A percentile compares a stretch with the other conserved stretches of the same genome.
Conservation (phyloP, 2,888 invertebrate genomes). For the Tetragnatha montana region DNA sequence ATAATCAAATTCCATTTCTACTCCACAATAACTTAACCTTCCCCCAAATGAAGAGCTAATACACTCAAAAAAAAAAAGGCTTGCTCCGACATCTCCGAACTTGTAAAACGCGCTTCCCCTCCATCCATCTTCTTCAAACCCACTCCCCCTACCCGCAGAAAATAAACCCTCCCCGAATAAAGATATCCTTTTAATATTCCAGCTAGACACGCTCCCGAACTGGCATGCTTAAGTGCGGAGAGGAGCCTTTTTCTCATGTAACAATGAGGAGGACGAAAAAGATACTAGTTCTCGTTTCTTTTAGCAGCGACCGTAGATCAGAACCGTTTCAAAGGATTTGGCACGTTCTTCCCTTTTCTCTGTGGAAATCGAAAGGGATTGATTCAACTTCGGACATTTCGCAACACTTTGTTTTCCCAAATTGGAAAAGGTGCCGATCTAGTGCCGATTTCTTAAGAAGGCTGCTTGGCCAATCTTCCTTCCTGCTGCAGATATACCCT, state of each 20-base stretch:
- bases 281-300: conserved; percentile 40
- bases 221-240: conserved; percentile 16
- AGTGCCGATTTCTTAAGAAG: background rate
- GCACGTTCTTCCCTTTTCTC: background rate
- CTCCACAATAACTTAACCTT: too few relatives aligned
- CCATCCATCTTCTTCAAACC: too few relatives aligned
- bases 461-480: background rate
- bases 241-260: background rate
- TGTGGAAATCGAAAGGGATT: conserved; percentile 41
- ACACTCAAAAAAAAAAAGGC: too few relatives aligned
- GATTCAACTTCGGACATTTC: conserved; percentile 40
- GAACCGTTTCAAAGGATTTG: conserved; percentile 29
- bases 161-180: too few relatives aligned
- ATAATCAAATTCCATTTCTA: too few relatives aligned
- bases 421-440: conserved; percentile 5
- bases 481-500: too few relatives aligned
- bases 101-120: too few relatives aligned
- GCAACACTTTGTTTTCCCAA: conserved; percentile 24
- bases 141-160: too few relatives aligned
- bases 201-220: conserved; percentile 26
- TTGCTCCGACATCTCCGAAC: too few relatives aligned
- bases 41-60: too few relatives aligned
- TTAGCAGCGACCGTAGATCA: conserved; percentile 31
- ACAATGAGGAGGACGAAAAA: conserved; percentile 34
- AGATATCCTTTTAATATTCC: background rate